These are phyloP conservation scores for Bucorvus abyssinicus DNA, from an alignment of 2,797 vertebrate genomes.

Conservation along the genomic window DNA sequence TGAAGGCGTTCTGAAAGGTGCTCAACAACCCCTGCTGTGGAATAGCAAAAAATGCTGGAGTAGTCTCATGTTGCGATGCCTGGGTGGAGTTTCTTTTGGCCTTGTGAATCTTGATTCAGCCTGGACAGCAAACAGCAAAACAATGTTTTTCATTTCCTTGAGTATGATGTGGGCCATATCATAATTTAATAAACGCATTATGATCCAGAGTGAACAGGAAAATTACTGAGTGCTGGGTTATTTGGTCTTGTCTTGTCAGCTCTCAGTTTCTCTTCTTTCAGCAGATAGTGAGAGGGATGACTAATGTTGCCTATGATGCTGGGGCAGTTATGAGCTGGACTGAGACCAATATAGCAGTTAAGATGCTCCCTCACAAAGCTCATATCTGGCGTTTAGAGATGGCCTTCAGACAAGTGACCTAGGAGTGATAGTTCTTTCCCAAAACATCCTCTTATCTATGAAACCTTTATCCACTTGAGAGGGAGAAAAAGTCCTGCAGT, in stretches of 20 bases:
- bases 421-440: background rate
- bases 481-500: background rate
- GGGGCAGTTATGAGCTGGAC: background rate
- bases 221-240: background rate
- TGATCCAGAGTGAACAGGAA: background rate
- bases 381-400: background rate
- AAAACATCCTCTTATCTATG: background rate
- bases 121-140: background rate
- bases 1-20: background rate
- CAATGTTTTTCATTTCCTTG: background rate
- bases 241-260: slow-evolving; percentile 6
- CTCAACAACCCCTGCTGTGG: background rate
- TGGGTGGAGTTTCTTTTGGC: background rate
- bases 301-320: background rate
- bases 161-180: background rate
- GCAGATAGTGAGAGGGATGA: background rate
- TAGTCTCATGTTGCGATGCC: background rate
- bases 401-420: background rate
- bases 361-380: background rate
- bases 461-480: background rate
- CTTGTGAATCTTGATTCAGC: background rate
- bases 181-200: background rate
- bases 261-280: background rate
- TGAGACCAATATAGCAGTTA: background rate
- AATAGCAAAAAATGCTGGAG: background rate